Evolutionary conservation across 2,797 vertebrate genomes (phyloP).

Genomic region (Eutrigla gurnardus): DNA sequence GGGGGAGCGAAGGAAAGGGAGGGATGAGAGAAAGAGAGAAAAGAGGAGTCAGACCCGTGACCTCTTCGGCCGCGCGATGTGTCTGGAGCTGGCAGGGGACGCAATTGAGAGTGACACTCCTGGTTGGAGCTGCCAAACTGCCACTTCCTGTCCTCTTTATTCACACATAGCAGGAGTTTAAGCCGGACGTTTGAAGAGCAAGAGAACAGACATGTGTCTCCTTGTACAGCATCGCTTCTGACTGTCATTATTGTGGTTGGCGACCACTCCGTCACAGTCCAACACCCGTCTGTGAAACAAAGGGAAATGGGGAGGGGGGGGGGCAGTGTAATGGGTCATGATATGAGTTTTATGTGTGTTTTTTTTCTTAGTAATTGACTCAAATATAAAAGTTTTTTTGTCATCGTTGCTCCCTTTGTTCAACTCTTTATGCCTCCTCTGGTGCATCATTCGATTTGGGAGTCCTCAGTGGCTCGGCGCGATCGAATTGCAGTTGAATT

Average conservation of each 20-base stretch:
- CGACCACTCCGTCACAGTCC: constrained; percentile 68
- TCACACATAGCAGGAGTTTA: constrained; percentile 86
- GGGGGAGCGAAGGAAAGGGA: constrained; percentile 46
- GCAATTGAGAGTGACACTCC: constrained; percentile 88
- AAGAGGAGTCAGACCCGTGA: constrained; percentile 79
- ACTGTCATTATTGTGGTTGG: constrained; percentile 84
- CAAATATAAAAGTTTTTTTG: constrained; percentile 69
- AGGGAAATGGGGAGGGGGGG: constrained; percentile 46
- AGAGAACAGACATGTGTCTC: constrained; percentile 87
- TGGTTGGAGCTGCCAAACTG: constrained; percentile 89
- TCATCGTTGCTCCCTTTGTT: constrained; percentile 60
- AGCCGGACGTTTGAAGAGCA: constrained; percentile 83
- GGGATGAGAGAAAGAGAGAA: constrained; percentile 25
- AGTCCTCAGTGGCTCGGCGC: constrained; percentile 58
- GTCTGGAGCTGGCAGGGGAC: constrained; percentile 86
- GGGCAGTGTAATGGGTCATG: constrained; percentile 33
- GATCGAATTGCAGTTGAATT: constrained; percentile 73
- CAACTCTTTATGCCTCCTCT: constrained; percentile 55
- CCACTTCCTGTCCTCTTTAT: constrained; percentile 89
- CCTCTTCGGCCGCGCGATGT: constrained; percentile 81
- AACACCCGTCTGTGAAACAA: constrained; percentile 38
- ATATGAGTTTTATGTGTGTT: constrained; percentile 23
- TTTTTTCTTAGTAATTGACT: constrained; percentile 57
- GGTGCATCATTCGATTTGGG: constrained; percentile 74
- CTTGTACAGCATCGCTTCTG: constrained; percentile 80